Conservation (phyloP, 2,113 vertebrate genomes). For the Furnarius figulus region DNA sequence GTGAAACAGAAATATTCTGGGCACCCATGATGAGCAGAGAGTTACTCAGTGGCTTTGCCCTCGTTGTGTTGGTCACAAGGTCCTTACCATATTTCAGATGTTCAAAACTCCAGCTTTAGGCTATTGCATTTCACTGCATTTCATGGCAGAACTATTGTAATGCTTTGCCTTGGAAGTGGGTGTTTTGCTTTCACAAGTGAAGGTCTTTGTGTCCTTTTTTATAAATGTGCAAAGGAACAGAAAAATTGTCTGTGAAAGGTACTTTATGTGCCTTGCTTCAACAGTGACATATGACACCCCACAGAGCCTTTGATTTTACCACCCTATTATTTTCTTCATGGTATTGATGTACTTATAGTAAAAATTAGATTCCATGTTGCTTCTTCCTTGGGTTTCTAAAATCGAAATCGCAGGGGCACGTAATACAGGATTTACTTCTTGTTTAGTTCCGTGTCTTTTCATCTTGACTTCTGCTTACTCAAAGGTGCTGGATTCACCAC, state of each 20-base stretch:
- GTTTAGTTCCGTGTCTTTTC: not conserved
- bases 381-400: not conserved
- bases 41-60: not conserved
- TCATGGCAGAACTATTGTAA: not conserved
- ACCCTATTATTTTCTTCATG: not conserved
- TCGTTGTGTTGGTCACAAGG: not conserved
- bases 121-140: not conserved
- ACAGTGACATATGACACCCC: not conserved
- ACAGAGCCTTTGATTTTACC: not conserved
- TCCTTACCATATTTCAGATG: not conserved
- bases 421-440: not conserved
- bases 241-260: not conserved
- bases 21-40: not conserved
- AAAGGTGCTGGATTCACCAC: not conserved
- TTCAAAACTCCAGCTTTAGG: not conserved
- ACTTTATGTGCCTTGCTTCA: not conserved
- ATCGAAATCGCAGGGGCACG: not conserved
- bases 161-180: not conserved
- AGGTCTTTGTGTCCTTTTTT: not conserved
- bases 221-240: not conserved
- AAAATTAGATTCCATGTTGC: not conserved
- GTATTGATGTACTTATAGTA: not conserved
- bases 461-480: not conserved
- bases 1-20: not conserved
- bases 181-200: not conserved